phyloP scores from a whole-genome alignment of 2,888 invertebrate genomes.

The Plagiodera versicolora region DNA sequence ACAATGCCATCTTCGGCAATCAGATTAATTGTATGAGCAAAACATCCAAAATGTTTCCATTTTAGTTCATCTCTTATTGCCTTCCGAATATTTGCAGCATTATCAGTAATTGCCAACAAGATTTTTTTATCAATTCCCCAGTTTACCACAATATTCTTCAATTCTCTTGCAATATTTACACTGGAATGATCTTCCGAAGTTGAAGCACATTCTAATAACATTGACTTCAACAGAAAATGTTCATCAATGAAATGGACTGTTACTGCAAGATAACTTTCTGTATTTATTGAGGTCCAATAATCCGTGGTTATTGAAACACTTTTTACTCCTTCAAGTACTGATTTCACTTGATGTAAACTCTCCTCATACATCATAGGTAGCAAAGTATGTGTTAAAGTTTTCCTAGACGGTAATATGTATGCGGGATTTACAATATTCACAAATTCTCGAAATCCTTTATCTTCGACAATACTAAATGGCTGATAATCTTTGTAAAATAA shows the following conservation, averaged over 20 bases:
- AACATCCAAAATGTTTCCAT: constrained; percentile 19
- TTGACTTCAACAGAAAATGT: constrained; percentile 6
- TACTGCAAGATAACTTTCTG: constrained; percentile 17
- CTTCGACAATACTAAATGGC: no score
- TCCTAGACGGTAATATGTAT: no score
- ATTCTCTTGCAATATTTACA: constrained; percentile 10
- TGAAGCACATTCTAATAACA: constrained; percentile 12
- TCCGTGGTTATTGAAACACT: constrained; percentile 26
- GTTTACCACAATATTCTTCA: not conserved
- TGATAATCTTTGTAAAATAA: no score
- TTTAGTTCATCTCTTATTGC: constrained; percentile 5
- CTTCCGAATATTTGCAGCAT: constrained; percentile 24
- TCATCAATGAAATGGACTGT: constrained; percentile 25
- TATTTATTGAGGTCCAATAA: constrained; percentile 24
- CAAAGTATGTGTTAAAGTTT: no score
- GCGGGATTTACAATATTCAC: no score
- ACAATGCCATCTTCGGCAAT: constrained; percentile 8
- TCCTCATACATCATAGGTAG: no score
- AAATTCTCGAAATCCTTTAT: no score
- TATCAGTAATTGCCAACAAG: constrained; percentile 22
- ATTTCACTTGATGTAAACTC: no score
- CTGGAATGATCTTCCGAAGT: constrained; percentile 10
- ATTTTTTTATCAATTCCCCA: constrained; percentile 17
- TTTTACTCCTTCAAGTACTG: no score
- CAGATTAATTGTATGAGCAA: constrained; percentile 19